phyloP scores from a whole-genome alignment of 2,113 vertebrate genomes.

The Epinephelus cyanopodus region DNA sequence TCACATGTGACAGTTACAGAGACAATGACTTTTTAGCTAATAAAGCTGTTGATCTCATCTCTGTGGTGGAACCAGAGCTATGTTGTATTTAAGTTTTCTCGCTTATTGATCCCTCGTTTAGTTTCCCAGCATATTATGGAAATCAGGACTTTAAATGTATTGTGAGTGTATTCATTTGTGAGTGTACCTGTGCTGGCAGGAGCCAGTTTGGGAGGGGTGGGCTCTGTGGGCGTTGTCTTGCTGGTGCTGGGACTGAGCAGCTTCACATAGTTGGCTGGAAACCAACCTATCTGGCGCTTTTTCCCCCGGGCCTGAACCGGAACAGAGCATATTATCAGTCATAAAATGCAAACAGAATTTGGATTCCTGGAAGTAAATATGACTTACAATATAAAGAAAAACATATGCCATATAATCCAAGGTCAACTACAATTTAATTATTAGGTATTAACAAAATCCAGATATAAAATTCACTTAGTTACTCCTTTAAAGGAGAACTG shows the following conservation, averaged over 20 bases:
- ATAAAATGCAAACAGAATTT: background rate
- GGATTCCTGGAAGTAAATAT: background rate
- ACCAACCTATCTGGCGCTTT: slow-evolving; percentile 99
- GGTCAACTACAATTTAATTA: background rate
- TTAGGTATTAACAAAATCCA: too few species aligned
- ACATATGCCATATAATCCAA: background rate
- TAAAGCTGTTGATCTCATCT: too few species aligned
- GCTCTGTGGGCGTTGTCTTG: slow-evolving; percentile 96
- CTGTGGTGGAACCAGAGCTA: too few species aligned
- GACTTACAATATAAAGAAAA: background rate
- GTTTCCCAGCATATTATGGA: background rate
- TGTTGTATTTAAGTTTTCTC: too few species aligned
- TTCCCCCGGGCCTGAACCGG: slow-evolving; percentile 92
- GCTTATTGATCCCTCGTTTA: too few species aligned
- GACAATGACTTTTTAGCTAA: too few species aligned
- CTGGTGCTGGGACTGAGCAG: slow-evolving; percentile 96
- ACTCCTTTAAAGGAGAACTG: background rate
- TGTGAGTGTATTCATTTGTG: background rate
- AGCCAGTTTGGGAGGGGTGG: slow-evolving; percentile 87
- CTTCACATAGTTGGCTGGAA: slow-evolving; percentile 98
- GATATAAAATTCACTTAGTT: too few species aligned
- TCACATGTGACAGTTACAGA: too few species aligned
- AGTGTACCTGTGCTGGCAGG: slow-evolving; percentile 71
- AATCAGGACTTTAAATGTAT: background rate
- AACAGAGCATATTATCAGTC: background rate